Evolutionary conservation across 2,797 vertebrate species (phyloP), one percentile per base, ranked within the genome.

Genomic region (Poeciliopsis gracilis): DNA sequence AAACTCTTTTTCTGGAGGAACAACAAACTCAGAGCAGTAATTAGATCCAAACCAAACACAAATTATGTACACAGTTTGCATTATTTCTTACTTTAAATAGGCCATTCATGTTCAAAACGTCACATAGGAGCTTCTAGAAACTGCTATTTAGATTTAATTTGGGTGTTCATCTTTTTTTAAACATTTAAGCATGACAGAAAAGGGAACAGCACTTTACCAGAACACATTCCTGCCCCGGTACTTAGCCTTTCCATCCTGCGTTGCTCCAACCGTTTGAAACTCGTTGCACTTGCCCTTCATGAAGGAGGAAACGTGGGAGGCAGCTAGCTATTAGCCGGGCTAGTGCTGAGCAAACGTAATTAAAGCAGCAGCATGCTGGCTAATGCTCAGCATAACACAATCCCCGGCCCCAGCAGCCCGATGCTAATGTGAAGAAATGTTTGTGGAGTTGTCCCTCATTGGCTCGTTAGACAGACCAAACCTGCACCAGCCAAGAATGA

Each of bases 331-430:
- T 91, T 91, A 92, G 87, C 73, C 36, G 76, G 55, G 86, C 84
- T 49, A n/a, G 88, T 87, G 88, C 91, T 90, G 91, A 92, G 87
- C 84, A 93, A 93, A 93, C 72, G 77, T 90, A 90, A 93, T 92
- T 91, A 91, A 92, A 90, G 83, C 87, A 82, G 86, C 74, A 74
- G 87, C 84, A 78, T 75, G 71, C 78, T 55, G 79, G 88, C 88
- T 91, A 88, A 90, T 90, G 90, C 90, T 89, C 88, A 92, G 86
- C 83, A 88, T 86, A 89, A 92, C 90, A 87, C 89, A 89, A 90
- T 89, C 83, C 84, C 80, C 45, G 72, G 80, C 84, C 79, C 75
- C 49, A 25, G 85, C 80, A 75, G 80, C 74, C 69, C 70, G 85
- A 86, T 83, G 90, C 86, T 90, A 92, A 90, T 92, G 86, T 83